phyloP scores from a whole-genome alignment of 2,113 vertebrate species.

The Trichomycterus rosablanca region DNA sequence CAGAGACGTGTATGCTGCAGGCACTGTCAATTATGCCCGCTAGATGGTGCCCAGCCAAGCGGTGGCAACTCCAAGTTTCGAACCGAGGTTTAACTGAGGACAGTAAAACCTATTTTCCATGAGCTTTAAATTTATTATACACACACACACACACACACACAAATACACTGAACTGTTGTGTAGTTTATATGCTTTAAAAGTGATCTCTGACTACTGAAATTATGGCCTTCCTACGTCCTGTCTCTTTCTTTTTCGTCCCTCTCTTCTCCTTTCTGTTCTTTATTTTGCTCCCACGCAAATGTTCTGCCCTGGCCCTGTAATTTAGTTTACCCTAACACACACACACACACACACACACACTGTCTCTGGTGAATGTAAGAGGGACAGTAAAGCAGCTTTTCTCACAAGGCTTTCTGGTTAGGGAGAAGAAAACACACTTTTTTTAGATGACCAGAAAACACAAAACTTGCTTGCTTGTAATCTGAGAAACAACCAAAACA shows the following conservation, averaged over 20 bases:
- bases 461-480: no score
- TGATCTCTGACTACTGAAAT: slow-evolving; percentile 33
- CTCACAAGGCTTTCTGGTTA: slow-evolving; percentile 5
- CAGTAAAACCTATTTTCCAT: no score
- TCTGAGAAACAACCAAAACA: no score
- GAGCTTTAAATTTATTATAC: background rate
- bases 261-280: slow-evolving; percentile 13
- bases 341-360: slow-evolving; percentile 37
- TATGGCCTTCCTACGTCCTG: slow-evolving; percentile 31
- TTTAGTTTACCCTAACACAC: slow-evolving; percentile 31
- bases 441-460: slow-evolving; percentile 8
- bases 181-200: slow-evolving; percentile 18
- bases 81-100: no score
- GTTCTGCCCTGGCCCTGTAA: slow-evolving; percentile 38
- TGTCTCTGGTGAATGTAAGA: slow-evolving; percentile 49
- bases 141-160: background rate
- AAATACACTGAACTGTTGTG: slow-evolving; percentile 11
- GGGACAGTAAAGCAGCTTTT: slow-evolving; percentile 27
- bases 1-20: no score
- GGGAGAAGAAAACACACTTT: slow-evolving; percentile 14
- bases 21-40: no score
- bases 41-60: no score
- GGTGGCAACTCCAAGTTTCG: no score
- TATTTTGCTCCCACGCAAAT: slow-evolving; percentile 26
- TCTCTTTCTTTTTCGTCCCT: background rate